Evolutionary conservation across 2,113 vertebrate genomes (phyloP), one percentile per base, ranked within the genome.

Genomic region (Pygoscelis antarcticus): DNA sequence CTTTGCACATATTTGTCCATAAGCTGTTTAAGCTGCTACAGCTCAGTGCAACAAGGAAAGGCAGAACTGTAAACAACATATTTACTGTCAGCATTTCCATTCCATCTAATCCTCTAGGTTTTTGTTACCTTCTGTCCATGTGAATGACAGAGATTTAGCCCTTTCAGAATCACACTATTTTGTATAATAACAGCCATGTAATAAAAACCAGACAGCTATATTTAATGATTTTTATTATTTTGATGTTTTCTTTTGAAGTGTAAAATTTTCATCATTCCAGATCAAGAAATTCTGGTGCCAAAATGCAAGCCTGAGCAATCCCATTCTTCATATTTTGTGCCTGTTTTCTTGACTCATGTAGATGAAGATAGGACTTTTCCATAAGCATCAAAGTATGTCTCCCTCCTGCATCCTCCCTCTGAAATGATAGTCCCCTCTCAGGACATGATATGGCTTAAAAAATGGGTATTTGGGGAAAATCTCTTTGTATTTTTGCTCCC

Each of bases 11-110:
- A 57, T 87, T 85, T 85, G 36, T 87, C 62, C 57, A 69, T 70
- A 65, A 96, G 11, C 49, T 87, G 13, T 87, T 92, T 89, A 96
- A 85, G 62, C 72, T 85, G 65, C 64, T 71, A 40, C 61, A 89
- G 42, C 49, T 87, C 83, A 69, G 58, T 83, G 57, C 27, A 71
- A n/a, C 38, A 84, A 22, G 34, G 52, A 91, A 92, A 95, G 19
- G 22, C 52, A 94, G 83, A 96, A 82, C 52, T 60, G 44, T 77
- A 87, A 96, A 95, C 34, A 95, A 60, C 27, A n/a, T 54, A 84
- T 89, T 95, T 81, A 82, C 40, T 3, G 5, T 32, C 70, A 69
- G 18, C 30, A 71, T 87, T 95, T 89, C 69, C 27, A 52, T 12
- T 61, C 44, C 44, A 68, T 27, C 60, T 84, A 71, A 87, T 91